phyloP scores from a whole-genome alignment of 2,113 vertebrate species.

The Saccopteryx leptura region DNA sequence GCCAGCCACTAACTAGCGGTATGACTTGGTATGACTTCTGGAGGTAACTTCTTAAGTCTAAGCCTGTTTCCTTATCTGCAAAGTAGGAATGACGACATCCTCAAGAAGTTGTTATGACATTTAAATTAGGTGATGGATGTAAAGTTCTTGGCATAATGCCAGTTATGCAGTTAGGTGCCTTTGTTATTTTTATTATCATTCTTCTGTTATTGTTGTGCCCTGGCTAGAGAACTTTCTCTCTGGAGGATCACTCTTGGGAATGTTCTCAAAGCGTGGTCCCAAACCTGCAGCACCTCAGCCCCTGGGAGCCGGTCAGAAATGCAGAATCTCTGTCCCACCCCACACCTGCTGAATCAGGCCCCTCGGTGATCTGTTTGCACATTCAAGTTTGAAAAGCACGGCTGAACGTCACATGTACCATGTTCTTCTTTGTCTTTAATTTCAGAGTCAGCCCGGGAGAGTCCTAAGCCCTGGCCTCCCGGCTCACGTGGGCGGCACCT shows the following conservation, averaged over 20 bases:
- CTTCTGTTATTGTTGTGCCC: background rate
- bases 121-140: background rate
- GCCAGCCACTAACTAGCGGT: background rate
- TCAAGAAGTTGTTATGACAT: background rate
- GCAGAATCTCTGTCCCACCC: background rate
- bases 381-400: background rate
- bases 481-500: slow-evolving; percentile 16
- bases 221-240: background rate
- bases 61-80: background rate
- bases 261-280: background rate
- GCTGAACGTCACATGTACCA: background rate
- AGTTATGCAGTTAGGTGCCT: background rate
- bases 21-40: background rate
- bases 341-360: no score
- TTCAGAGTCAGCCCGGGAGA: slow-evolving; percentile 35
- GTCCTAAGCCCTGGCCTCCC: background rate
- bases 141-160: background rate
- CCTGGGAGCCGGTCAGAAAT: background rate
- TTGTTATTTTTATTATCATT: background rate
- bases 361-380: background rate
- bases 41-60: background rate
- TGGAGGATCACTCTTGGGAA: background rate
- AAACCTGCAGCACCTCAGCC: background rate
- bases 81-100: background rate
- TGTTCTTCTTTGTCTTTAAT: slow-evolving; percentile 43